Evolutionary conservation across 2,888 invertebrate species (phyloP), one percentile per base, ranked within the genome.

Genomic region (Odontothrips loti): DNA sequence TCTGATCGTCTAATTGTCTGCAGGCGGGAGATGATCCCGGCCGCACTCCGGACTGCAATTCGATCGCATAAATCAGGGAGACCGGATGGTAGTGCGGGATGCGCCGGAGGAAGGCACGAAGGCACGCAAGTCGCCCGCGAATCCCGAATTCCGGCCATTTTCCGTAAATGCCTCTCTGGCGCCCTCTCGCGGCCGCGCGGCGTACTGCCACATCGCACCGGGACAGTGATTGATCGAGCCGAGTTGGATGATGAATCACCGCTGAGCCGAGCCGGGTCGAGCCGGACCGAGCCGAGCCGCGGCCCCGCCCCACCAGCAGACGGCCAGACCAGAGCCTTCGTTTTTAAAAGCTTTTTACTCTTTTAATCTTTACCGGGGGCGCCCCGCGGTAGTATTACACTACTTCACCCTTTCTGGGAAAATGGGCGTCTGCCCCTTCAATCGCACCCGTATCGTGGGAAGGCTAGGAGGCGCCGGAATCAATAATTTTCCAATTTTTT

Each of bases 201-300:
- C 27, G 68, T 27, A 75, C 68, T 58, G 58, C 34, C 68, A 23
- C 68, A 23, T 51, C 51, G 51, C 51, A 20, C 51, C 58, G 20
- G 58, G 58, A 58, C 58, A 58, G 58, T 75, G 68, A 75, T 75
- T 75, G 68, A 75, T 75, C 68, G 68, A 75, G 27, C 23, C 10
- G 27, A 12, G 12, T 23, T 23, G 68, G 27, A 75, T 75, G 68
- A 75, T 75, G 68, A 75, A 75, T 75, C 68, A 75, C 68, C 68
- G 23, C 68, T 10, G 68, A 12, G 17, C 58, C 58, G 58, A 58
- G 58, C 58, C 6, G 15, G 9, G 51, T 23, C 23, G 68, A 6
- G 68, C 68, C 68, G 23, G 4, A 10, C 10, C 51, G 51, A 51
- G 51, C 51, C 58, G 58, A 17, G 58, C 58, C 58, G n/a, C 58